These are phyloP conservation scores for Mimas tiliae DNA, from an alignment of 2,888 invertebrate genomes.

Conservation along the genomic window DNA sequence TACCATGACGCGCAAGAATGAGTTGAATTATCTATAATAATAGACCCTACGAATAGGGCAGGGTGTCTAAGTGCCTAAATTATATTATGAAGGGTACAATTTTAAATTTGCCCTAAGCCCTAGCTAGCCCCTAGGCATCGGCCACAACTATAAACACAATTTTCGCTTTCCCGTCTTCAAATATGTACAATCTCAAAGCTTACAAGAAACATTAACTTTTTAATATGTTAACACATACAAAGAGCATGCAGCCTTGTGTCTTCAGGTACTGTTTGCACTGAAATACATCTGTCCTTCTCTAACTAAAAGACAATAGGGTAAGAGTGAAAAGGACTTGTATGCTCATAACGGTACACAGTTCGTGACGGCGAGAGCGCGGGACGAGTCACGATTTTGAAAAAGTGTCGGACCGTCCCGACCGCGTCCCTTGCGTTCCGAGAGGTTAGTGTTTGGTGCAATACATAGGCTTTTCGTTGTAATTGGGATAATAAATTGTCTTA, in stretches of 20 bases:
- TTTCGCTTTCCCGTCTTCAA: slow-evolving; percentile 22
- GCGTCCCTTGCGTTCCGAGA: slow-evolving; percentile 61
- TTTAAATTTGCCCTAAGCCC: not conserved
- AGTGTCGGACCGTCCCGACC: slow-evolving; percentile 72
- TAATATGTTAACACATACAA: slow-evolving; percentile 57
- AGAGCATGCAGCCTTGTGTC: slow-evolving; percentile 44
- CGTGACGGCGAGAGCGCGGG: slow-evolving; percentile 74
- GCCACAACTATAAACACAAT: slow-evolving; percentile 4
- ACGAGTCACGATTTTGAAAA: slow-evolving; percentile 83
- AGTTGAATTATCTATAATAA: no score
- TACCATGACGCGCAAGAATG: no score
- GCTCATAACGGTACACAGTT: slow-evolving; percentile 73
- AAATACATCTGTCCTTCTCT: slow-evolving; percentile 57
- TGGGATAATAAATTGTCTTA: not conserved
- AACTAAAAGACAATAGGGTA: slow-evolving; percentile 37
- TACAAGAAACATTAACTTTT: slow-evolving; percentile 36
- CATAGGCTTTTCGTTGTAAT: slow-evolving; percentile 30
- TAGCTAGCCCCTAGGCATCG: not conserved
- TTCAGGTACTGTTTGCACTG: slow-evolving; percentile 45
- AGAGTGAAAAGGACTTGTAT: slow-evolving; percentile 59
- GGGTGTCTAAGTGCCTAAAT: not conserved
- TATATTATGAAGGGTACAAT: slow-evolving; percentile 1
- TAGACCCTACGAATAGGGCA: not conserved
- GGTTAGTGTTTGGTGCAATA: slow-evolving; percentile 53
- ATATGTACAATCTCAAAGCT: slow-evolving; percentile 28